phyloP scores from a whole-genome alignment of 2,113 vertebrate genomes.

The Cariama cristata region DNA sequence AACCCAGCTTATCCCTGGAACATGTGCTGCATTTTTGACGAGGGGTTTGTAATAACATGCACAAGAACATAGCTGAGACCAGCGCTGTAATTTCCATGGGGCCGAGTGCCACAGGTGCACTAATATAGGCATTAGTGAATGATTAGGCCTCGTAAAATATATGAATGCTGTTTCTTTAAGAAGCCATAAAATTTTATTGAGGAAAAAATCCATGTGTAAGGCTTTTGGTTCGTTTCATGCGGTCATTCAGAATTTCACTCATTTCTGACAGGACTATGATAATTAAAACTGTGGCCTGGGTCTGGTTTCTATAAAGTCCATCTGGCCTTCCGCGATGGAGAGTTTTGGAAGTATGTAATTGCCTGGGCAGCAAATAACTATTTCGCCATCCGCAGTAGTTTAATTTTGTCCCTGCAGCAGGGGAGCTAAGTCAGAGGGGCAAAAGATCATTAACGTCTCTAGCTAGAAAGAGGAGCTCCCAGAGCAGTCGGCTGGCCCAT shows the following conservation, averaged over 20 bases:
- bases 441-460: conserved; percentile 61
- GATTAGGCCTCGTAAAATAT: conserved; percentile 66
- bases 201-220: conserved; percentile 56
- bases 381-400: conserved; percentile 45
- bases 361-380: conserved; percentile 57
- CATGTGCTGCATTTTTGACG: not conserved
- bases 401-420: conserved; percentile 67
- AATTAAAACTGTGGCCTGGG: conserved; percentile 65
- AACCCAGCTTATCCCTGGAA: not conserved
- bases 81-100: conserved; percentile 57
- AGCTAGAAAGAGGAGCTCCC: conserved; percentile 12
- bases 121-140: conserved; percentile 71
- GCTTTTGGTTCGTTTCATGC: conserved; percentile 61
- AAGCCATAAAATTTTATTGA: conserved; percentile 69
- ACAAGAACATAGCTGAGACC: not conserved
- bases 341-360: conserved; percentile 57
- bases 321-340: conserved; percentile 39
- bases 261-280: conserved; percentile 67
- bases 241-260: conserved; percentile 66
- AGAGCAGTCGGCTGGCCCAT: not conserved
- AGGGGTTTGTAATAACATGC: conserved; percentile 34
- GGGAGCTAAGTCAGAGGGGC: conserved; percentile 60
- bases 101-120: conserved; percentile 78
- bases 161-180: conserved; percentile 68
- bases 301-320: conserved; percentile 75